These are phyloP conservation scores for Pelobates cultripes DNA, from an alignment of 2,797 vertebrate species.

Conservation along the genomic window DNA sequence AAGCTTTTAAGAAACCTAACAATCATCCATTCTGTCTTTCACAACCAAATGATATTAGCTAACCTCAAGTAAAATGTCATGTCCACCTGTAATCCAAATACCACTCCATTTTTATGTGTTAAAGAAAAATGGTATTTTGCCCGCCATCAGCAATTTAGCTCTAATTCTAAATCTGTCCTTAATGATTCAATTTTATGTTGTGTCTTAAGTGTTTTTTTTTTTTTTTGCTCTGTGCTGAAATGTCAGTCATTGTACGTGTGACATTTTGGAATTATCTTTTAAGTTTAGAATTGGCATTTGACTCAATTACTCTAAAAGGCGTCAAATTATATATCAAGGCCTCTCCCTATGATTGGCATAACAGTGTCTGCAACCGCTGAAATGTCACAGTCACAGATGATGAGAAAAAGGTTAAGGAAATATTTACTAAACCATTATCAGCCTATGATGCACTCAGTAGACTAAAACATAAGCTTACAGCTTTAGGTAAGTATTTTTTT, in stretches of 20 bases:
- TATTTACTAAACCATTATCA: slow-evolving; percentile 30
- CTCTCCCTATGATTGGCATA: slow-evolving; percentile 4
- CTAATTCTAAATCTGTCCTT: slow-evolving; percentile 1
- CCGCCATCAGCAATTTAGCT: neutral
- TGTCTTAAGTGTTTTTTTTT: slow-evolving; percentile 11
- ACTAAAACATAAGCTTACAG: neutral
- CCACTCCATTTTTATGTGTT: neutral
- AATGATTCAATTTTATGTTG: slow-evolving; percentile 44
- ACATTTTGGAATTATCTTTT: slow-evolving; percentile 43
- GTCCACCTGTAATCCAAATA: neutral
- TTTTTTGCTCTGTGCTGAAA: slow-evolving; percentile 37
- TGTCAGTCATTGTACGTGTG: slow-evolving; percentile 50
- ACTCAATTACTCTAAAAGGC: slow-evolving; percentile 49
- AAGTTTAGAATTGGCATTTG: slow-evolving; percentile 48
- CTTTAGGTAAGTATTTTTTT: neutral
- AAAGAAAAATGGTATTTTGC: neutral
- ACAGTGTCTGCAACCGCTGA: slow-evolving; percentile 20
- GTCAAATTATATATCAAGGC: slow-evolving; percentile 20
- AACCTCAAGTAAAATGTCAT: neutral
- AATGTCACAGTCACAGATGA: slow-evolving; percentile 43
- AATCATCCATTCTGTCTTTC: neutral
- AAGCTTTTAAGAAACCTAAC: neutral
- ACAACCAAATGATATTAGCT: neutral
- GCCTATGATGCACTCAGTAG: slow-evolving; percentile 3
- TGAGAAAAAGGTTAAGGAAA: slow-evolving; percentile 5